A percentile compares a stretch with the other conserved stretches of the same genome.
These are phyloP conservation scores for Parnassius glacialis DNA, from an alignment of 2,888 invertebrate species.

Conservation along the genomic window DNA sequence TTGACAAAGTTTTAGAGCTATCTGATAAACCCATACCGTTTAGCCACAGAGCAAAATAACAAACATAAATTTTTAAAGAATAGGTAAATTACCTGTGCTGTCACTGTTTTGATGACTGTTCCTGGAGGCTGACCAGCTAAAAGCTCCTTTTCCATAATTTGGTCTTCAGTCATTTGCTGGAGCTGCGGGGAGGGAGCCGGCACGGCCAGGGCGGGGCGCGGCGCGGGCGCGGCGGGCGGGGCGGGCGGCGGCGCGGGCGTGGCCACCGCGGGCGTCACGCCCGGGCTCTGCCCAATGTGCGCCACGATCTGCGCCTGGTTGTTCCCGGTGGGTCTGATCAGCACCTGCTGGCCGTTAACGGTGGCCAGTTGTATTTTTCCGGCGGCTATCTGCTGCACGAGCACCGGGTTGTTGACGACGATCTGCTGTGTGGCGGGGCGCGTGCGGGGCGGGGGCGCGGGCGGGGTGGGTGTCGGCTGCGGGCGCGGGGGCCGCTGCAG, in stretches of 20 bases:
- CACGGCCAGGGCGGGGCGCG: constrained; percentile 34
- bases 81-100: constrained; percentile 82
- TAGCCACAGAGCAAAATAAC: too few relatives aligned
- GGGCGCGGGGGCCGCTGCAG: constrained; percentile 41
- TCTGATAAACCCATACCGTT: too few relatives aligned
- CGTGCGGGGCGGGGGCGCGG: constrained; percentile 48
- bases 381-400: constrained; percentile 90
- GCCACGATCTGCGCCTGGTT: constrained; percentile 90
- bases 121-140: constrained; percentile 91
- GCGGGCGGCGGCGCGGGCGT: constrained; percentile 36
- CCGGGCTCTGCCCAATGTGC: constrained; percentile 83
- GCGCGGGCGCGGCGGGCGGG: constrained; percentile 40
- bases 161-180: constrained; percentile 65
- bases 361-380: constrained; percentile 92
- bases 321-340: constrained; percentile 89
- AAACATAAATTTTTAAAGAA: too few relatives aligned
- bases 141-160: constrained; percentile 85
- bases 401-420: constrained; percentile 87
- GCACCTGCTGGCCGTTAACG: constrained; percentile 91
- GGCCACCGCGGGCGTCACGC: constrained; percentile 36
- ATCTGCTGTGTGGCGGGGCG: constrained; percentile 83
- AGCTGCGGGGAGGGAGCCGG: constrained; percentile 37
- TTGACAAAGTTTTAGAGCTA: too few relatives aligned
- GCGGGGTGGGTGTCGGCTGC: too few relatives aligned
- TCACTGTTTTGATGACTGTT: constrained; percentile 92